Evolutionary conservation across 2,113 vertebrate genomes (phyloP).

Genomic region (Cnemophilus loriae): DNA sequence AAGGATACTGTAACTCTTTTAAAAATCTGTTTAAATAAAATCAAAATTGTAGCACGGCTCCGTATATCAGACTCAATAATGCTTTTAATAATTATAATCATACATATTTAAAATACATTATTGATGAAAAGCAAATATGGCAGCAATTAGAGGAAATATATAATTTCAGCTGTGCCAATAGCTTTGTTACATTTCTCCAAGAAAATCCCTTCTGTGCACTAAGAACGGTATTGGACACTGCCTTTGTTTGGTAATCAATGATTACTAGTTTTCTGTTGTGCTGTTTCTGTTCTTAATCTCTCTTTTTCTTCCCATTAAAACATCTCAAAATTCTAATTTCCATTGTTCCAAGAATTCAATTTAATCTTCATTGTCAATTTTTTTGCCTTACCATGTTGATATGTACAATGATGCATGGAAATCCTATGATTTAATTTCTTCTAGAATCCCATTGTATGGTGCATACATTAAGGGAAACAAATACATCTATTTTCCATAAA

Average conservation of each 20-base stretch:
- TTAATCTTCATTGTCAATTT: background rate
- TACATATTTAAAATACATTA: background rate
- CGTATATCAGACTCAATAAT: background rate
- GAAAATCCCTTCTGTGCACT: background rate
- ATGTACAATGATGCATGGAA: background rate
- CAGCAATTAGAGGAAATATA: background rate
- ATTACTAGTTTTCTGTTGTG: background rate
- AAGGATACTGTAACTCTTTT: background rate
- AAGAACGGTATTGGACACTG: fast-evolving
- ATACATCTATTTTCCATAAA: background rate
- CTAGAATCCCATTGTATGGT: background rate
- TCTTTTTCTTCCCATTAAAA: background rate
- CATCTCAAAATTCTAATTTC: background rate
- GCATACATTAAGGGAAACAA: background rate
- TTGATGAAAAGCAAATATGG: background rate
- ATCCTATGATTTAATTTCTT: background rate
- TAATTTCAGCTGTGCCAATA: background rate
- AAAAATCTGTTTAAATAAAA: background rate
- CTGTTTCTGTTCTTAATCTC: background rate
- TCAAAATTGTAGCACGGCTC: background rate
- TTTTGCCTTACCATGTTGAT: background rate
- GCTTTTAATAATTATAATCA: background rate
- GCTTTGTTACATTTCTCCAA: background rate
- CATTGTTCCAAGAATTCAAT: background rate
- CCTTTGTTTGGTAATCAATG: background rate